A percentile compares a stretch with the other conserved stretches of the same genome.
These are phyloP conservation scores for Cyclophora punctaria DNA, from an alignment of 2,888 invertebrate genomes.

Conservation along the genomic window DNA sequence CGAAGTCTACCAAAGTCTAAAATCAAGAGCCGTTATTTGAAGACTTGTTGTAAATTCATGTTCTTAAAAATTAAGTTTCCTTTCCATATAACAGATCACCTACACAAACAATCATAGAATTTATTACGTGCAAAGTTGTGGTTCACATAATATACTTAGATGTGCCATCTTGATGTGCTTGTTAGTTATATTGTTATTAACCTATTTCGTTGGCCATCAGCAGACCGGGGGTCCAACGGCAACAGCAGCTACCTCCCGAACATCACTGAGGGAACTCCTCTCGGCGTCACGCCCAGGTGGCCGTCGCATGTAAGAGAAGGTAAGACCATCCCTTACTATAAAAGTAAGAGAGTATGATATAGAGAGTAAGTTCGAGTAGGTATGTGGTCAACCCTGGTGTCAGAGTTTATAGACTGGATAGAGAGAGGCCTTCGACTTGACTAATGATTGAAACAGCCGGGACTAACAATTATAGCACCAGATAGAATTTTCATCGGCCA, in stretches of 20 bases:
- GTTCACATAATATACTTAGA: too few relatives aligned
- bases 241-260: constrained; percentile 59
- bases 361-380: too few relatives aligned
- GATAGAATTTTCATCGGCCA: too few relatives aligned
- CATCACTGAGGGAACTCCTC: constrained; percentile 63
- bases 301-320: constrained; percentile 58
- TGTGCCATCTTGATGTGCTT: too few relatives aligned
- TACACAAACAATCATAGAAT: neutral
- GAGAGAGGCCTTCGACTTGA: neutral
- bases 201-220: constrained; percentile 18
- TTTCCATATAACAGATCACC: too few relatives aligned
- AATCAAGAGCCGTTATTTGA: too few relatives aligned
- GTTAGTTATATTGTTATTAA: too few relatives aligned
- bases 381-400: too few relatives aligned
- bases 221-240: constrained; percentile 47
- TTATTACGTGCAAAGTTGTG: neutral
- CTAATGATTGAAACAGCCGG: neutral
- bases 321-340: constrained; percentile 15
- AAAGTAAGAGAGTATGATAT: neutral
- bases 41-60: too few relatives aligned
- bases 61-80: too few relatives aligned
- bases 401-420: neutral
- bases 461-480: too few relatives aligned
- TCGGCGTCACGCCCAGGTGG: constrained; percentile 58
- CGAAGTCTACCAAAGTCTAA: too few relatives aligned